phyloP scores from a whole-genome alignment of 1,140 invertebrate species.

The Heterodera schachtii region DNA sequence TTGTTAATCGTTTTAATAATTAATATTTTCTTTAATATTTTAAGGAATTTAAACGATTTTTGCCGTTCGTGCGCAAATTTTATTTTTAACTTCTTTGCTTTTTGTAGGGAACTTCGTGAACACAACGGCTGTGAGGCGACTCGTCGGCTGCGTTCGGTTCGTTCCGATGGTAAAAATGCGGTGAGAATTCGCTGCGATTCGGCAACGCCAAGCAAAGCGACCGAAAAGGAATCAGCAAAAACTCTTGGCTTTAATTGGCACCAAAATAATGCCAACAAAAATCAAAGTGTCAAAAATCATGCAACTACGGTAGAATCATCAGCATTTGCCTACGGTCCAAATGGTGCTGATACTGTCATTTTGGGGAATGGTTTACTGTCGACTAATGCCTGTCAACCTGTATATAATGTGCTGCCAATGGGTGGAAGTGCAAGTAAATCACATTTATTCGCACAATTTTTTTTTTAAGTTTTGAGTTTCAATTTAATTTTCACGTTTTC shows the following conservation, averaged over 20 bases:
- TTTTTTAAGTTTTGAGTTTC: too few relatives aligned
- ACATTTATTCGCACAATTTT: too few relatives aligned
- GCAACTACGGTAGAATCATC: neutral
- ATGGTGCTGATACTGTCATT: too few relatives aligned
- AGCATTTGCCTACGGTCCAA: neutral
- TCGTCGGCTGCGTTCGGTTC: conserved; percentile 41
- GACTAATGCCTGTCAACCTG: too few relatives aligned
- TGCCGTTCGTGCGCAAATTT: neutral
- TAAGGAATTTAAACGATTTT: neutral
- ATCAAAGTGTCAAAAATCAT: neutral
- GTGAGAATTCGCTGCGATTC: neutral
- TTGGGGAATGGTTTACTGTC: too few relatives aligned
- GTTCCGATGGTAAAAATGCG: neutral
- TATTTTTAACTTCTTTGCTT: conserved; percentile 11
- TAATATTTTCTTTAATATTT: neutral
- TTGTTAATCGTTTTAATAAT: too few relatives aligned
- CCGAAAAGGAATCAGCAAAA: neutral
- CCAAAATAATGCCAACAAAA: neutral
- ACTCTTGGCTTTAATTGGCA: neutral
- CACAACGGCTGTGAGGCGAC: conserved; percentile 42
- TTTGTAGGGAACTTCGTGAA: conserved; percentile 33
- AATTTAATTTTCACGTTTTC: too few relatives aligned
- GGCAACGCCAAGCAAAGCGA: neutral
- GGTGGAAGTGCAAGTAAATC: too few relatives aligned
- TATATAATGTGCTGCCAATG: too few relatives aligned